These are phyloP conservation scores for Cyclura pinguis DNA, from an alignment of 2,797 vertebrate species.

Conservation along the genomic window DNA sequence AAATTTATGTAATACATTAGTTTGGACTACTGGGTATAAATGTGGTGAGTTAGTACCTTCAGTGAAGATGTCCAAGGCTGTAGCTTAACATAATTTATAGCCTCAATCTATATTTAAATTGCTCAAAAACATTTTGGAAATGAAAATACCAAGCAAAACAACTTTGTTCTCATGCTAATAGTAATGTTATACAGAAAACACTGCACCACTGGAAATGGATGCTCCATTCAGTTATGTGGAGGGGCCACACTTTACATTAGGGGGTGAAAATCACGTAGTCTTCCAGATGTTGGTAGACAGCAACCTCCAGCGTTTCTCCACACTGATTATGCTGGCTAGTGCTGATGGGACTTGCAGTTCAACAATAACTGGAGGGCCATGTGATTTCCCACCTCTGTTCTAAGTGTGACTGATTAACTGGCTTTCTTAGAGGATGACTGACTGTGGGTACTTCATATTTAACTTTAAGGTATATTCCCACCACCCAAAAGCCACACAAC, in stretches of 20 bases:
- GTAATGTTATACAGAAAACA: background rate
- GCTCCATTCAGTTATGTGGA: background rate
- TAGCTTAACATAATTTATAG: background rate
- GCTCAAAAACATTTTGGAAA: background rate
- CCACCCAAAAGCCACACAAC: slow-evolving; percentile 29
- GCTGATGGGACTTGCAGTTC: no score
- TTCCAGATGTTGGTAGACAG: no score
- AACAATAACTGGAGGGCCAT: no score
- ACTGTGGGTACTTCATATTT: slow-evolving; percentile 63
- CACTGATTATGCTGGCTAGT: no score
- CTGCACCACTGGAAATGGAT: background rate
- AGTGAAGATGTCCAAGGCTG: background rate
- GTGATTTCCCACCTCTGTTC: background rate
- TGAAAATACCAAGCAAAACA: slow-evolving; percentile 22
- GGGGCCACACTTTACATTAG: background rate
- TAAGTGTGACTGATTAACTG: slow-evolving; percentile 28
- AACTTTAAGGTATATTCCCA: slow-evolving; percentile 33
- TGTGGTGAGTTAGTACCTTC: slow-evolving; percentile 29
- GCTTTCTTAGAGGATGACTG: slow-evolving; percentile 63
- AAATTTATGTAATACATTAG: slow-evolving; percentile 32
- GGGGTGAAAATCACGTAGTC: no score
- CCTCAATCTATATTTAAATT: background rate
- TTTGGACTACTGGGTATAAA: slow-evolving; percentile 52
- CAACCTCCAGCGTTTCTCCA: no score
- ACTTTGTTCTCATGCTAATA: background rate